Evolutionary conservation across 1,140 invertebrate species (phyloP), one percentile per base, ranked within the genome.

Genomic region (Sminthurinus signatus): DNA sequence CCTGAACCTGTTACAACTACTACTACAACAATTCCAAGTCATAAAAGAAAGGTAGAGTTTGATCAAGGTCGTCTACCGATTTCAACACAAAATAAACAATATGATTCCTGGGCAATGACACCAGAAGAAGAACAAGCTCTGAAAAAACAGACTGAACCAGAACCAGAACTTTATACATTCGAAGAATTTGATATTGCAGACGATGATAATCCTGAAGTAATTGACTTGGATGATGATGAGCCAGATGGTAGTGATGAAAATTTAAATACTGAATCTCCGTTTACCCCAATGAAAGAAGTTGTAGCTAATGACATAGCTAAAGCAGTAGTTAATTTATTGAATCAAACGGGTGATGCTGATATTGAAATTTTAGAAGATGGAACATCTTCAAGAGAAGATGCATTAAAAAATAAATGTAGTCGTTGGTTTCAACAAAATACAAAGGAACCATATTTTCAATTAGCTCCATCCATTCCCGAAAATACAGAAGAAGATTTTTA

Each of bases 391-490:
- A 5, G 32, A 36, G 32, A 36, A 36, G 15, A 36, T 36, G 2
- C 31, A 2, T 42, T 57, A 28, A 43, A 52, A 12, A n/a, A 27
- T 19, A 67, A 70, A 58, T 23, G 48, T 27, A 64, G 56, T 10
- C 60, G 57, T 61, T 70, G 68, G 68, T 64, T 64, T 44, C 27
- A 31, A 19, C 27, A 36, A 15, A 29, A 2, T 31, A 29, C 60
- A 55, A 51, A 56, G 43, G 10, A 46, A 23, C 43, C 48, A 15
- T 60, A 2, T 19, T 21, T 25, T 15, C 32, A 60, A 21, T 2
- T 14, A 21, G 19, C n/a, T 29, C 27, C 54, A 27, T 23, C n/a
- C 2, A 43, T 59, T 29, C 67, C 62, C 10, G 62, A 68, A 56
- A 17, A 31, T 27, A 25, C 5, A 32, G 56, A 65, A 15, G 39